Evolutionary conservation across 2,888 invertebrate species (phyloP).

Genomic region (Nudaria mundana): DNA sequence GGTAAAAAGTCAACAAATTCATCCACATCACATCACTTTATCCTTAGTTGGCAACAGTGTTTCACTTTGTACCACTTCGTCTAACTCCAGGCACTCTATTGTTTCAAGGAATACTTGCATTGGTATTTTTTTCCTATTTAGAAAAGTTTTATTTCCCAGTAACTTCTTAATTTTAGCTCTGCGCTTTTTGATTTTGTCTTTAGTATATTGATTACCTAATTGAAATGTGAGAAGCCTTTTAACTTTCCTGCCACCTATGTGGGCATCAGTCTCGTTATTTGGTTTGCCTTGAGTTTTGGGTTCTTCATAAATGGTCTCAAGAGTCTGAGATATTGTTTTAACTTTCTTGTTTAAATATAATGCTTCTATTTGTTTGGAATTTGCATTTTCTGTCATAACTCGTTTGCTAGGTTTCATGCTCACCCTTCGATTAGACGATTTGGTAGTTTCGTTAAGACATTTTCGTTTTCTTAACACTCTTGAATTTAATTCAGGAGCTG

Average conservation of each 20-base stretch:
- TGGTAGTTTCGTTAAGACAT: constrained; percentile 54
- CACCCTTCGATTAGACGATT: constrained; percentile 69
- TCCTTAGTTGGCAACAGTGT: constrained; percentile 37
- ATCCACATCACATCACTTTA: constrained; percentile 25
- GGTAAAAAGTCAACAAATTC: constrained; percentile 33
- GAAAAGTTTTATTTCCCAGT: constrained; percentile 73
- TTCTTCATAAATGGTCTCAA: constrained; percentile 85
- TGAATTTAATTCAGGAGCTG: constrained; percentile 41
- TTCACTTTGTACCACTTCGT: constrained; percentile 62
- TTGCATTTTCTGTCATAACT: constrained; percentile 58
- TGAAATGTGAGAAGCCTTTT: constrained; percentile 82
- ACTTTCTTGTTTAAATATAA: constrained; percentile 81
- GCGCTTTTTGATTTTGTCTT: constrained; percentile 81
- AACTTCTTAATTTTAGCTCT: constrained; percentile 80
- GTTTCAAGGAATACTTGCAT: constrained; percentile 81
- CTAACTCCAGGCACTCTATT: constrained; percentile 74
- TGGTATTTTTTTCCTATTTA: constrained; percentile 75
- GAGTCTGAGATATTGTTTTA: constrained; percentile 72
- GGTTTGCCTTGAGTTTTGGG: constrained; percentile 67
- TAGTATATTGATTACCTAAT: constrained; percentile 69
- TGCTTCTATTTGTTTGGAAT: constrained; percentile 72
- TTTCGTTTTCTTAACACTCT: constrained; percentile 68
- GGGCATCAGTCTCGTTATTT: constrained; percentile 56
- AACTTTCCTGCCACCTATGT: constrained; percentile 78
- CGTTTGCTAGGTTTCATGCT: constrained; percentile 73